These are phyloP conservation scores for Micronisus gabar DNA, from an alignment of 2,113 vertebrate species.

Conservation along the genomic window DNA sequence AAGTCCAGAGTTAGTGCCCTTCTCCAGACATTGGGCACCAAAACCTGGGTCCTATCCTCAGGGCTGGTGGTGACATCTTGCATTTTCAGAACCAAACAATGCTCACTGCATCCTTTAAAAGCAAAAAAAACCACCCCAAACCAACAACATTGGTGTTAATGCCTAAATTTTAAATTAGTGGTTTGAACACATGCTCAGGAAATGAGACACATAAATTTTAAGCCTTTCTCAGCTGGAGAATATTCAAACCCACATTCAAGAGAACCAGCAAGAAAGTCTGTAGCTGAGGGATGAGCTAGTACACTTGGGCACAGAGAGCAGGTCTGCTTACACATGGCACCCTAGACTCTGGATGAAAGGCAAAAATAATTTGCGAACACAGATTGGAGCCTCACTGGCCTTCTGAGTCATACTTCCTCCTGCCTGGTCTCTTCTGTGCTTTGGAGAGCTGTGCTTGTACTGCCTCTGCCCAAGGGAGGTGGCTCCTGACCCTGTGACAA, in stretches of 20 bases:
- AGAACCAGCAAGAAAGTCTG: background rate
- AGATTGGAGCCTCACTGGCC: background rate
- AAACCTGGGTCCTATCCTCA: background rate
- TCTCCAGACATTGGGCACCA: background rate
- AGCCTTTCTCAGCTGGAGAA: background rate
- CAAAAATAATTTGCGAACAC: background rate
- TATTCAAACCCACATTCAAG: conserved; percentile 9
- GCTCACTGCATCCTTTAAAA: background rate
- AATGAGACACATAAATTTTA: background rate
- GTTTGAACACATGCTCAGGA: background rate
- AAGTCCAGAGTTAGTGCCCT: background rate
- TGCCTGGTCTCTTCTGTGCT: background rate
- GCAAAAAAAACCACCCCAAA: background rate
- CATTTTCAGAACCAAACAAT: background rate
- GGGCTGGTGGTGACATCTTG: background rate
- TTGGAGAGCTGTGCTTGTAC: background rate
- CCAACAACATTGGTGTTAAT: background rate
- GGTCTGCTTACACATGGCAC: background rate
- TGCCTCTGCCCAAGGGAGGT: background rate
- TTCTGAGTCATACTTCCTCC: background rate
- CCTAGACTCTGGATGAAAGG: background rate
- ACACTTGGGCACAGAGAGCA: background rate
- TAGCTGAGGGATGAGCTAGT: background rate
- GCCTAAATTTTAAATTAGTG: background rate
- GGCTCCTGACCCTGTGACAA: background rate